Percentiles rank a stretch among this genome's conserved stretches.
These are phyloP conservation scores for Valencia hispanica DNA, from an alignment of 2,797 vertebrate species.

Conservation along the genomic window DNA sequence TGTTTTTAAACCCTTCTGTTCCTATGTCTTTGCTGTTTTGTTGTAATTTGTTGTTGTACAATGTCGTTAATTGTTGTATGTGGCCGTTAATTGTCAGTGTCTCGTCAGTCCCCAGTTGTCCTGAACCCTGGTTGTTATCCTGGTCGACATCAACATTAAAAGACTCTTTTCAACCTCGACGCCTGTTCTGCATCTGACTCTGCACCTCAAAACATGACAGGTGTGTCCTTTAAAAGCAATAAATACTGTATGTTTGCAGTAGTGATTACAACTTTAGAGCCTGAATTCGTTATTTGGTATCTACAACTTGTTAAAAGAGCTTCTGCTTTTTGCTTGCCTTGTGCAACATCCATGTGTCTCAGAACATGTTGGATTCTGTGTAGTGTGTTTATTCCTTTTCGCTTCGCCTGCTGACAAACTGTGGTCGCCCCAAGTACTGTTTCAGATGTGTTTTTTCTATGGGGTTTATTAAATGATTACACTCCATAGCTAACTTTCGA, in stretches of 20 bases:
- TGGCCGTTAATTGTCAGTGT: too few relatives aligned
- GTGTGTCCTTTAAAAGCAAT: not conserved
- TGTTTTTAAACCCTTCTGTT: too few relatives aligned
- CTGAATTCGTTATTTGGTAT: not conserved
- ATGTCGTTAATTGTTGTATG: too few relatives aligned
- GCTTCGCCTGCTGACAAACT: constrained; percentile 10
- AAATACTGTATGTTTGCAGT: not conserved
- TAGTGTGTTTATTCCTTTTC: not conserved
- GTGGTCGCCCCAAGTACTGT: constrained; percentile 33
- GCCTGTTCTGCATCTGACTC: too few relatives aligned
- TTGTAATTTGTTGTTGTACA: too few relatives aligned
- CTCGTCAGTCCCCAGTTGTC: too few relatives aligned
- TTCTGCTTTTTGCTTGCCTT: not conserved
- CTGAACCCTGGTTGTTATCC: too few relatives aligned
- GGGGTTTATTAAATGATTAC: constrained; percentile 57
- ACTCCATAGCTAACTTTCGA: constrained; percentile 43
- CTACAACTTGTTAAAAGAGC: not conserved
- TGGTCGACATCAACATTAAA: too few relatives aligned
- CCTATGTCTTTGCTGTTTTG: too few relatives aligned
- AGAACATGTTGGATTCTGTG: constrained; percentile 16
- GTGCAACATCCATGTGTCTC: not conserved
- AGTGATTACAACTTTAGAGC: not conserved
- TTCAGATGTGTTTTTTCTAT: constrained; percentile 60
- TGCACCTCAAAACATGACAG: too few relatives aligned
- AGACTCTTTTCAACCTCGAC: too few relatives aligned